Percentiles rank a stretch among this genome's conserved stretches.
phyloP scores from a whole-genome alignment of 2,797 vertebrate genomes.

The Sternotherus odoratus region DNA sequence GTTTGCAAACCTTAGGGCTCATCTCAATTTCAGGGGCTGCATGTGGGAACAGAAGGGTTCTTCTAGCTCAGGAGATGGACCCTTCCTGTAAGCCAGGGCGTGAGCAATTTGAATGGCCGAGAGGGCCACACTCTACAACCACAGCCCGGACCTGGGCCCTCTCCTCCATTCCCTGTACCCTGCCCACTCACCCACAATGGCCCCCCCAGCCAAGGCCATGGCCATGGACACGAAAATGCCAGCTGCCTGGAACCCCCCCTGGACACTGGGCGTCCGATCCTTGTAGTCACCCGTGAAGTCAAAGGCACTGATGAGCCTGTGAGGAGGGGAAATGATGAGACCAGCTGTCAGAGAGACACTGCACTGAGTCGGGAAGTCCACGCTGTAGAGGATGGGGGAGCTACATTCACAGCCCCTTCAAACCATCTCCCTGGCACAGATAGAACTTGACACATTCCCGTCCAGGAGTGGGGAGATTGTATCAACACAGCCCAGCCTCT shows the following conservation, averaged over 20 bases:
- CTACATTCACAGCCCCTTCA: accelerated
- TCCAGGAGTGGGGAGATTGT: neutral
- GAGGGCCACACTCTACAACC: neutral
- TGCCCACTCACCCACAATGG: constrained; percentile 87
- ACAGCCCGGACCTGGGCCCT: neutral
- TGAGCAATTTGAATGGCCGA: neutral
- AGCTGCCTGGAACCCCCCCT: constrained; percentile 92
- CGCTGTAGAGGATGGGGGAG: neutral
- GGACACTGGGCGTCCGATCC: constrained; percentile 69
- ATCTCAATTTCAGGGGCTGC: neutral
- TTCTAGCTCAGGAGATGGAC: neutral
- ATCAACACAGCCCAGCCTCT: accelerated
- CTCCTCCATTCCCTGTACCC: neutral
- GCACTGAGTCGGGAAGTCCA: accelerated
- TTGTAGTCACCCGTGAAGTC: constrained; percentile 73
- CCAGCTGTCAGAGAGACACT: neutral
- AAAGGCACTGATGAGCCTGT: constrained; percentile 85
- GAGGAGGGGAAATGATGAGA: neutral
- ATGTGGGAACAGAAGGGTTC: neutral
- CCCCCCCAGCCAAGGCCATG: constrained; percentile 91
- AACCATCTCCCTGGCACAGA: neutral
- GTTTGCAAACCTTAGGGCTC: neutral
- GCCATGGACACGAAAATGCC: constrained; percentile 89
- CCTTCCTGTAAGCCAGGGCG: neutral
- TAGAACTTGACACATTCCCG: neutral